phyloP scores from a whole-genome alignment of 2,888 invertebrate species.

The Unio pictorum region DNA sequence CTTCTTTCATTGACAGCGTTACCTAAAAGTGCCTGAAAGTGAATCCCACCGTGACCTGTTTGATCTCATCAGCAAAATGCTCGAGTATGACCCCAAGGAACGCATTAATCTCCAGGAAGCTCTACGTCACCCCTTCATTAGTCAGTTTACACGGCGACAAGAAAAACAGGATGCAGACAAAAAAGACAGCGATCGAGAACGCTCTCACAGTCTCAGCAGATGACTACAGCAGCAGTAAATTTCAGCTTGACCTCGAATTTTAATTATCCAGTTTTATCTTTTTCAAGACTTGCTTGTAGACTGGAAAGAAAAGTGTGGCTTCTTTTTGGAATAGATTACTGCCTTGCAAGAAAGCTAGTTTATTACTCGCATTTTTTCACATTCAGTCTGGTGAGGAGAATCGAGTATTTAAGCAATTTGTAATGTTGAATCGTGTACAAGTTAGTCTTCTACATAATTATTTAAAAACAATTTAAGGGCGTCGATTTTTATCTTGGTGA shows the following conservation, averaged over 20 bases:
- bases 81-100: slow-evolving; percentile 95
- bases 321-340: no score
- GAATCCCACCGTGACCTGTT: slow-evolving; percentile 94
- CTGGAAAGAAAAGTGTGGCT: no score
- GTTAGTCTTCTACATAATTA: no score
- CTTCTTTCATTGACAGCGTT: slow-evolving; percentile 80
- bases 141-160: slow-evolving; percentile 47
- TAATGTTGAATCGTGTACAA: no score
- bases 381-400: no score
- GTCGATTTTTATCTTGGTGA: no score
- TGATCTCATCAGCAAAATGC: slow-evolving; percentile 93
- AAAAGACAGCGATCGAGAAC: slow-evolving; percentile 48
- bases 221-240: slow-evolving; percentile 33
- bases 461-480: no score
- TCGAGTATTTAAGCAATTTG: no score
- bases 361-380: no score
- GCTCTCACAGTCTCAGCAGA: slow-evolving; percentile 68
- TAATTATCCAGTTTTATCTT: no score
- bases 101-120: slow-evolving; percentile 91
- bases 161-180: slow-evolving; percentile 32
- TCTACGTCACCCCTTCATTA: slow-evolving; percentile 92
- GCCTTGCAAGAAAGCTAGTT: no score
- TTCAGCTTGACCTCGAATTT: neutral
- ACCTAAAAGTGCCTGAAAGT: slow-evolving; percentile 84
- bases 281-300: no score